Evolutionary conservation across 1,140 invertebrate species (phyloP).

Genomic region (Aplysia californica): DNA sequence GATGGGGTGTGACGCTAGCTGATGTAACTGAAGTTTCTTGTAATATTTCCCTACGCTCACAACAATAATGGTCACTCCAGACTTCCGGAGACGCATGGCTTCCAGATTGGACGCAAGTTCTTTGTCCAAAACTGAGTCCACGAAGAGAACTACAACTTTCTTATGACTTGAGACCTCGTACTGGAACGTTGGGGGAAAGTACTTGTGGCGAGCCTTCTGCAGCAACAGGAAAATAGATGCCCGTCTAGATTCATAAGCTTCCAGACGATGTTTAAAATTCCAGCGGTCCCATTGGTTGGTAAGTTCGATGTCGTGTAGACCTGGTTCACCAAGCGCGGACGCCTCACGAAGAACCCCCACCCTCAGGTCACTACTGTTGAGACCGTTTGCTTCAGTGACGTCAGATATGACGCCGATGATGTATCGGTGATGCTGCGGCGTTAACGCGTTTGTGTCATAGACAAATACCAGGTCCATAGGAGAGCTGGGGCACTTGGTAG

Average conservation of each 20-base stretch:
- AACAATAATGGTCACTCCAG: neutral
- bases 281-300: constrained; percentile 4
- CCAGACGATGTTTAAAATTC: neutral
- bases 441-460: constrained; percentile 1
- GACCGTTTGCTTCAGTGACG: neutral
- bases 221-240: neutral
- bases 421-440: neutral
- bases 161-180: neutral
- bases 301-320: constrained; percentile 9
- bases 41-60: constrained; percentile 5
- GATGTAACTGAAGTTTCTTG: too few relatives aligned
- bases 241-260: neutral
- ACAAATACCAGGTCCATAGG: constrained; percentile 2
- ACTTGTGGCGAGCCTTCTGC: neutral
- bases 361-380: neutral
- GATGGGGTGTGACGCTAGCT: too few relatives aligned
- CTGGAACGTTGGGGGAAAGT: neutral
- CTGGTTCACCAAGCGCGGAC: neutral
- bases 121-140: neutral
- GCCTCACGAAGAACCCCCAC: constrained; percentile 5
- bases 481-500: neutral
- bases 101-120: neutral
- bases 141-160: neutral
- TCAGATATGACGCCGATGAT: neutral
- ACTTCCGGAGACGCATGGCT: neutral